Percentiles rank a stretch among this genome's conserved stretches.
Evolutionary conservation across 2,113 vertebrate genomes (phyloP).

Genomic region (Anthoscopus minutus): DNA sequence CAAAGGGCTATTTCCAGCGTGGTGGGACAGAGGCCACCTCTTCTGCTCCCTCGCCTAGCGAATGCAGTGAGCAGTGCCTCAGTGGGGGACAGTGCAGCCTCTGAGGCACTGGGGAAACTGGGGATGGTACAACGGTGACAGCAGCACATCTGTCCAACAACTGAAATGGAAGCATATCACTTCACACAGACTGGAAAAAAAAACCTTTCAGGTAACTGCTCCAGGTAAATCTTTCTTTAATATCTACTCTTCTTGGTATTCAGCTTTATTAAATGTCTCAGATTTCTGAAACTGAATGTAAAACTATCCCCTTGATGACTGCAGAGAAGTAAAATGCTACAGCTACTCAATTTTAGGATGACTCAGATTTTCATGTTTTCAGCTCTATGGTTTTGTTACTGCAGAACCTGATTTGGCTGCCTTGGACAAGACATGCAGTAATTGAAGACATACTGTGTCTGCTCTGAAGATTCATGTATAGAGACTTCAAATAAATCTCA

Average conservation of each 20-base stretch:
- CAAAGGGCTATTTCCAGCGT: not conserved
- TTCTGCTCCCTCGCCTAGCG: not conserved
- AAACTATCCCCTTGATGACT: not conserved
- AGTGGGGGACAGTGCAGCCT: rapidly evolving
- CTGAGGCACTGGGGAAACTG: not conserved
- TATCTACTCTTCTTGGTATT: not conserved
- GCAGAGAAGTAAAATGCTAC: not conserved
- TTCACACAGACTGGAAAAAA: not conserved
- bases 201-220: not conserved
- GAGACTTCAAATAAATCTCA: not conserved
- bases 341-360: not conserved
- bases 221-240: not conserved
- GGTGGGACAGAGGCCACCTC: not conserved
- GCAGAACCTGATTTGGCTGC: not conserved
- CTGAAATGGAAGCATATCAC: not conserved
- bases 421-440: not conserved
- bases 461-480: not conserved
- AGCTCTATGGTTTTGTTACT: not conserved
- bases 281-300: not conserved
- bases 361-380: not conserved
- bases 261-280: not conserved
- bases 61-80: not conserved
- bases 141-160: rapidly evolving
- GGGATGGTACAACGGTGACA: not conserved
- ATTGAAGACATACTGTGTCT: not conserved